Conservation (phyloP, 2,113 vertebrate species). For the Casuarius casuarius region DNA sequence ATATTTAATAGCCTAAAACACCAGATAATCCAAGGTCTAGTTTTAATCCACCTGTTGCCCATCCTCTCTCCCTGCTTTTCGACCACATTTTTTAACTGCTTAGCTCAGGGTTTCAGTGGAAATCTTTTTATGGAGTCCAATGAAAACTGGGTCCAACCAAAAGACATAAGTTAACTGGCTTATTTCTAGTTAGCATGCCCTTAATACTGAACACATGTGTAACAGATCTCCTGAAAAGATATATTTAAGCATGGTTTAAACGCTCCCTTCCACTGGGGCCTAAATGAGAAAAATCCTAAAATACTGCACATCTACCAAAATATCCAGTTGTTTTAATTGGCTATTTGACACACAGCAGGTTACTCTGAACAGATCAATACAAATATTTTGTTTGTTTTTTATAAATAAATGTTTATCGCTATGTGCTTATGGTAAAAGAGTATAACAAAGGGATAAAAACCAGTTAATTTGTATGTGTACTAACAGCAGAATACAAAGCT, state of each 20-base stretch:
- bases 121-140: background rate
- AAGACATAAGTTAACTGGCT: slow-evolving; percentile 33
- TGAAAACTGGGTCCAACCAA: background rate
- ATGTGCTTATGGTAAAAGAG: background rate
- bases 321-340: background rate
- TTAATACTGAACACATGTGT: slow-evolving; percentile 52
- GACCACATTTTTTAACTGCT: background rate
- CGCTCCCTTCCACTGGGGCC: background rate
- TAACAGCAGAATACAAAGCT: background rate
- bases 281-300: background rate
- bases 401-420: background rate
- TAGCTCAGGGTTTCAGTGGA: background rate
- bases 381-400: background rate
- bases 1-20: slow-evolving; percentile 41
- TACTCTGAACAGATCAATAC: background rate
- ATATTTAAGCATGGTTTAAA: slow-evolving; percentile 2
- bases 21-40: background rate
- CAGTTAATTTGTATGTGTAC: background rate
- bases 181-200: slow-evolving; percentile 39
- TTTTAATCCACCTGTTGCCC: slow-evolving; percentile 46
- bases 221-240: background rate
- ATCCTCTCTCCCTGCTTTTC: background rate
- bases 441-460: background rate
- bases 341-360: background rate
- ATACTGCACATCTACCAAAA: background rate